Evolutionary conservation across 2,888 invertebrate species (phyloP).

Genomic region (Drosophila austrosaltans): DNA sequence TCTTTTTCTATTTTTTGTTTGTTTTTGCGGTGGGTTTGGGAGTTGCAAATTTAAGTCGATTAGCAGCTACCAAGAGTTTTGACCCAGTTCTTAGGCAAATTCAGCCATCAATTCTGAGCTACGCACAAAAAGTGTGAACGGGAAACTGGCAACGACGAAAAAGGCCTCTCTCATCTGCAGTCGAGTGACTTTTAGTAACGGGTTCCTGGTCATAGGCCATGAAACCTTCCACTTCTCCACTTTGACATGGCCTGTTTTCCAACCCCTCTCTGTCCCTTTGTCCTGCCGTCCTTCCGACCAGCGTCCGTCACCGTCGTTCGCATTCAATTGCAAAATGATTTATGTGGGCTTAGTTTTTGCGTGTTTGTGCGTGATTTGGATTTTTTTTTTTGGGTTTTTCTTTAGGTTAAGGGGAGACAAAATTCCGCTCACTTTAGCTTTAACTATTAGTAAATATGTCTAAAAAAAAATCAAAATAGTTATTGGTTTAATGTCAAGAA

Average conservation of each 20-base stretch:
- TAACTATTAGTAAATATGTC: neutral
- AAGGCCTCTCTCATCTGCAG: slow-evolving; percentile 14
- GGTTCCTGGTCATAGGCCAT: slow-evolving; percentile 16
- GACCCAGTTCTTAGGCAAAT: slow-evolving; percentile 30
- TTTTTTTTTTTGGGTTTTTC: neutral
- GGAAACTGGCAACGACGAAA: neutral
- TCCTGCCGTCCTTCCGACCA: neutral
- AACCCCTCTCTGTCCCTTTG: neutral
- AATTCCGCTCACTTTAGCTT: neutral
- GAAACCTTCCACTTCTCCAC: neutral
- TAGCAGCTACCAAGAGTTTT: slow-evolving; percentile 14
- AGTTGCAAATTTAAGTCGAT: slow-evolving; percentile 31
- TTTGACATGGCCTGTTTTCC: neutral
- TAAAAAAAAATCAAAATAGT: neutral
- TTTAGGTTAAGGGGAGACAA: neutral
- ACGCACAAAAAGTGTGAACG: too few species aligned
- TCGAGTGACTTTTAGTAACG: slow-evolving; percentile 27
- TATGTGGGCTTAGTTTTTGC: slow-evolving; percentile 80
- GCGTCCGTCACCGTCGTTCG: slow-evolving; percentile 42
- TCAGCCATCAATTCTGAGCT: neutral
- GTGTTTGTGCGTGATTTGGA: slow-evolving; percentile 39
- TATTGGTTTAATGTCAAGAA: neutral
- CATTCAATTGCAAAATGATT: slow-evolving; percentile 82
- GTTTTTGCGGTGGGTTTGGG: too few species aligned
- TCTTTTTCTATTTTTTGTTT: too few species aligned